Percentiles rank a stretch among this genome's conserved stretches.
Evolutionary conservation across 2,113 vertebrate genomes (phyloP).

Genomic region (Siphamia tubifer): DNA sequence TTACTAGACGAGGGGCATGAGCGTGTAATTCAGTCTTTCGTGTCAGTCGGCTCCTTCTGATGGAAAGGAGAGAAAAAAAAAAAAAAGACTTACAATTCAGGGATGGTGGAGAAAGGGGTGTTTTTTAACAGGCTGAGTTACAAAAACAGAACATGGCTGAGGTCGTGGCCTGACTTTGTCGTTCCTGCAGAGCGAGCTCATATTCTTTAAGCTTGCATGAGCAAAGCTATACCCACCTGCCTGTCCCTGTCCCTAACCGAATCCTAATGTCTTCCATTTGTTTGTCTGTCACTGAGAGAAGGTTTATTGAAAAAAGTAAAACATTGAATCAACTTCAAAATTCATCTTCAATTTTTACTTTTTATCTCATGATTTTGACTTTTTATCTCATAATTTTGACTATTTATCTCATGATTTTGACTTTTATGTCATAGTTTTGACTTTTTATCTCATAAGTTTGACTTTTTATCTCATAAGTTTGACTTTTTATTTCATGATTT

Average conservation of each 20-base stretch:
- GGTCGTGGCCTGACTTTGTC: slow-evolving; percentile 56
- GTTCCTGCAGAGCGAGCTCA: slow-evolving; percentile 37
- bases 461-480: too few relatives aligned
- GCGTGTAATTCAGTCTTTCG: not conserved
- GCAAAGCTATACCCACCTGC: slow-evolving; percentile 27
- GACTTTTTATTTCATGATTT: too few relatives aligned
- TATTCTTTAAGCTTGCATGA: slow-evolving; percentile 43
- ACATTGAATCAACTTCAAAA: too few relatives aligned
- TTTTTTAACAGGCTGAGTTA: slow-evolving; percentile 56
- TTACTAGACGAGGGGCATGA: slow-evolving; percentile 2
- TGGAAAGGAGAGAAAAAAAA: not conserved
- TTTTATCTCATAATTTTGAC: too few relatives aligned
- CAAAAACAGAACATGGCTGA: slow-evolving; percentile 60
- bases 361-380: too few relatives aligned
- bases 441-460: too few relatives aligned
- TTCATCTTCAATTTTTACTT: too few relatives aligned
- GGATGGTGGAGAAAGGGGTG: slow-evolving; percentile 6
- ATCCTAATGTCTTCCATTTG: slow-evolving; percentile 11
- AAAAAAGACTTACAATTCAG: not conserved
- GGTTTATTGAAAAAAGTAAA: too few relatives aligned
- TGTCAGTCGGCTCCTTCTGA: slow-evolving; percentile 10
- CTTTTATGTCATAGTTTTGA: too few relatives aligned
- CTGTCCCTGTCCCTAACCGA: not conserved
- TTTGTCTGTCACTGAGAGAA: slow-evolving; percentile 18
- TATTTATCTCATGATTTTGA: too few relatives aligned